phyloP scores from a whole-genome alignment of 2,113 vertebrate genomes.

The Lycaon pictus region DNA sequence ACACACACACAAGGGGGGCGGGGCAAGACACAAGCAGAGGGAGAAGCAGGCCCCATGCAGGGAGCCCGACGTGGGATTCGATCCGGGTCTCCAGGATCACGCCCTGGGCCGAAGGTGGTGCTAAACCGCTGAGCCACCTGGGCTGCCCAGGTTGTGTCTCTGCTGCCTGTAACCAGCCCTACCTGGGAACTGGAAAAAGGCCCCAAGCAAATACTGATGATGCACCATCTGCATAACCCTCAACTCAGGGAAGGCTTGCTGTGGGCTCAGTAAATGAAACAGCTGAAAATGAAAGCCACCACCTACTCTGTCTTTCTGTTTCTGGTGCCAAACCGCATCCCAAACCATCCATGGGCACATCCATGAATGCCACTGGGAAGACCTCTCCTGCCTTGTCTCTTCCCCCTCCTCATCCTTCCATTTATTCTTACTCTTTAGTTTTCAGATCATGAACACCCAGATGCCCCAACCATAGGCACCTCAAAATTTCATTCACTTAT shows the following conservation, averaged over 20 bases:
- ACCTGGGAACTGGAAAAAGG: neutral
- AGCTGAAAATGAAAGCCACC: neutral
- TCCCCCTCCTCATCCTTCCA: neutral
- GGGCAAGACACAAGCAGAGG: too few relatives aligned
- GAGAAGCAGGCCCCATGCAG: too few relatives aligned
- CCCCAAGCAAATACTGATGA: neutral
- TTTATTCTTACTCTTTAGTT: neutral
- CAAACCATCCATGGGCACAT: too few relatives aligned
- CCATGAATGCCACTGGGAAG: fast-evolving
- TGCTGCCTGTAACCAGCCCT: neutral
- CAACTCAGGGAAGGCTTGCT: neutral
- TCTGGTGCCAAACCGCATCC: neutral
- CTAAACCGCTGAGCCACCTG: too few relatives aligned
- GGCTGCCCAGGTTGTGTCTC: neutral
- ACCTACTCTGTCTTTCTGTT: too few relatives aligned
- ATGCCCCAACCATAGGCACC: neutral
- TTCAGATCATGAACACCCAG: neutral
- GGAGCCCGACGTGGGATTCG: too few relatives aligned
- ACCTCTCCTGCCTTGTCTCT: neutral
- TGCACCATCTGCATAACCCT: too few relatives aligned
- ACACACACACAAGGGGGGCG: too few relatives aligned
- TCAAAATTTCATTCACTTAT: neutral
- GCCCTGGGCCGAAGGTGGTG: too few relatives aligned
- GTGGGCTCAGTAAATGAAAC: neutral
- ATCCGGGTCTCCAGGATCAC: too few relatives aligned